These are phyloP conservation scores for Hemicrepidius hirtus DNA, from an alignment of 2,888 invertebrate genomes.

Conservation along the genomic window DNA sequence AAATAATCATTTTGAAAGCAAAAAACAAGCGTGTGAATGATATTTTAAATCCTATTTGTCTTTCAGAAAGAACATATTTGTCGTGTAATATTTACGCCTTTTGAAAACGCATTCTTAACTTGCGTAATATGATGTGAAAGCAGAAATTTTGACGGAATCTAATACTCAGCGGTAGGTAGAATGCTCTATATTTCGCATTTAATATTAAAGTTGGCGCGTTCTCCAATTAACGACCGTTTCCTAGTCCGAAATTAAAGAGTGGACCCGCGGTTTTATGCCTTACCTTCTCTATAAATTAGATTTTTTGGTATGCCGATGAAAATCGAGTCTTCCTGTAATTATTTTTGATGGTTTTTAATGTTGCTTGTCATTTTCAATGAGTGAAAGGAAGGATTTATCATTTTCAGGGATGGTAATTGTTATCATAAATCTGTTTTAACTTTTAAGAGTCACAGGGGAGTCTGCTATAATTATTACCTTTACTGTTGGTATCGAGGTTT, in stretches of 20 bases:
- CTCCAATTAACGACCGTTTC: slow-evolving; percentile 3
- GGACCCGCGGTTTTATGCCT: neutral
- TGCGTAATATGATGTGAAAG: slow-evolving; percentile 21
- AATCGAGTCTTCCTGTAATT: neutral
- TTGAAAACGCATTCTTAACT: slow-evolving; percentile 6
- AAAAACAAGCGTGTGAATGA: slow-evolving; percentile 18
- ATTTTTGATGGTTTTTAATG: too few species aligned
- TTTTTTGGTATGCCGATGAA: neutral
- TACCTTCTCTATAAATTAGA: neutral
- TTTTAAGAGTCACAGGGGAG: too few species aligned
- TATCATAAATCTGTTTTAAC: too few species aligned
- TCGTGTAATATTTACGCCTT: slow-evolving; percentile 6
- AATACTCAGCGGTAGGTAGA: slow-evolving; percentile 17
- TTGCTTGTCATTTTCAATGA: too few species aligned
- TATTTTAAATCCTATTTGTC: neutral
- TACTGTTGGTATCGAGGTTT: too few species aligned
- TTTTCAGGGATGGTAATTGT: too few species aligned
- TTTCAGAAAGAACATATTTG: neutral
- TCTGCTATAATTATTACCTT: too few species aligned
- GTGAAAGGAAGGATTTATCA: too few species aligned
- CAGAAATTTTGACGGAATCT: slow-evolving; percentile 27
- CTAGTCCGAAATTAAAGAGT: neutral
- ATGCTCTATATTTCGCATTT: neutral
- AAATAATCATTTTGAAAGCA: neutral
- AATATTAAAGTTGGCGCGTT: neutral